These are phyloP conservation scores for Gyps fulvus DNA, from an alignment of 2,113 vertebrate species.

Conservation along the genomic window DNA sequence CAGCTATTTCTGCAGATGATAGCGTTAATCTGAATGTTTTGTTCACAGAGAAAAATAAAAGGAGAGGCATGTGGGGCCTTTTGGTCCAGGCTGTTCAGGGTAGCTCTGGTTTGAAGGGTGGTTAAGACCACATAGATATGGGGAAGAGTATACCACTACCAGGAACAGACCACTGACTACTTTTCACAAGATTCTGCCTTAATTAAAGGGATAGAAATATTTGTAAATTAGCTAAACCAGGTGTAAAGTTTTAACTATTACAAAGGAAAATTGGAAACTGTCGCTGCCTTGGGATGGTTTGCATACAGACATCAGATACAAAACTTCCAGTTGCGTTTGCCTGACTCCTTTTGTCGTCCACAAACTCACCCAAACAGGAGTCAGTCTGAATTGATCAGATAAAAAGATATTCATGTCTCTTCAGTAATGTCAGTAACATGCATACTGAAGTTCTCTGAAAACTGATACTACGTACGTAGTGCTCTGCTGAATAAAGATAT, in stretches of 20 bases:
- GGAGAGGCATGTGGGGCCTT: not conserved
- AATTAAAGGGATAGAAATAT: not conserved
- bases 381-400: not conserved
- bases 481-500: not conserved
- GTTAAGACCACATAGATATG: not conserved
- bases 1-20: not conserved
- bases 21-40: not conserved
- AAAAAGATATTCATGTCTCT: not conserved
- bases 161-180: not conserved
- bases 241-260: not conserved
- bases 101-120: not conserved
- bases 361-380: not conserved
- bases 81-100: not conserved
- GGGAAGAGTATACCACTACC: not conserved
- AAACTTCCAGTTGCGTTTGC: not conserved
- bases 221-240: not conserved
- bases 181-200: not conserved
- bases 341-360: not conserved
- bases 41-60: not conserved
- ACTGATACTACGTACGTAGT: not conserved
- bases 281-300: not conserved
- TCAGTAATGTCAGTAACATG: not conserved
- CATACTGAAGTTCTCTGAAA: not conserved
- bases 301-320: not conserved
- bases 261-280: not conserved